Percentiles rank a stretch among this genome's conserved stretches.
Conservation (phyloP, 1,140 invertebrate genomes). For the Meteorus sp. region DNA sequence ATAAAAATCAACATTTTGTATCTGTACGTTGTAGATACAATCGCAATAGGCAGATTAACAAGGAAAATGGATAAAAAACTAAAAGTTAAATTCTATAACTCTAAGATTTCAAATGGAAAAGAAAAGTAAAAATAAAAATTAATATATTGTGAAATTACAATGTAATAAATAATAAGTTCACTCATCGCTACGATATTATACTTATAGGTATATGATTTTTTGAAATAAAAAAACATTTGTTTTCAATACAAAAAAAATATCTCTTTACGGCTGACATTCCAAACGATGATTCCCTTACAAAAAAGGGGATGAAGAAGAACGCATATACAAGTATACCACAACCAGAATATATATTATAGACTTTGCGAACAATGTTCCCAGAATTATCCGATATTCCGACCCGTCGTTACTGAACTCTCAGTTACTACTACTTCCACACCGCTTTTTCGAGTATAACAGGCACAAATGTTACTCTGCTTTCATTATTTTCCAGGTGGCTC, state of each 20-base stretch:
- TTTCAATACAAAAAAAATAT: constrained; percentile 45
- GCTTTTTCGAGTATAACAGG: not conserved
- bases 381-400: too few relatives aligned
- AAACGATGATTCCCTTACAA: constrained; percentile 23
- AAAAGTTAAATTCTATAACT: constrained; percentile 42
- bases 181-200: constrained; percentile 51
- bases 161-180: constrained; percentile 47
- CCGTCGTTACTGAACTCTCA: not conserved
- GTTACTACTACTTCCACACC: not conserved
- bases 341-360: too few relatives aligned
- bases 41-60: constrained; percentile 48
- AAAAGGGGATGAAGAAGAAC: too few relatives aligned
- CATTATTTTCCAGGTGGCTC: constrained; percentile 45
- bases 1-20: constrained; percentile 40
- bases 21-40: constrained; percentile 56
- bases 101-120: constrained; percentile 53
- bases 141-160: constrained; percentile 22
- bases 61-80: too few relatives aligned
- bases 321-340: too few relatives aligned
- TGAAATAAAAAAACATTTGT: constrained; percentile 58
- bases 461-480: constrained; percentile 19
- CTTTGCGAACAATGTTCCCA: too few relatives aligned
- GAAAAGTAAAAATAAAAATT: constrained; percentile 53
- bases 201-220: constrained; percentile 54
- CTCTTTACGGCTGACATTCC: constrained; percentile 21